phyloP scores from a whole-genome alignment of 2,797 vertebrate genomes.

The Sciurus vulgaris region DNA sequence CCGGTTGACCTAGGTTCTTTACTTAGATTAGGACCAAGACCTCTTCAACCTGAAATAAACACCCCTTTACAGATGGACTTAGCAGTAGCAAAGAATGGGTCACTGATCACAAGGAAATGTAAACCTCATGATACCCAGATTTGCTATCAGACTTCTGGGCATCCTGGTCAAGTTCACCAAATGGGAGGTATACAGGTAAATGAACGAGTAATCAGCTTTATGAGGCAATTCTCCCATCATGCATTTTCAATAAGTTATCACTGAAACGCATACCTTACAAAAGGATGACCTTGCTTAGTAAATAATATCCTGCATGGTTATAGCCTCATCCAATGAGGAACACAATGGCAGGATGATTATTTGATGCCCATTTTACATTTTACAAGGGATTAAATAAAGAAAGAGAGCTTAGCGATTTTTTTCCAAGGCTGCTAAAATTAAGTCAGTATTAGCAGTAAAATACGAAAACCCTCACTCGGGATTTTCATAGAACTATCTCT shows the following conservation, averaged over 20 bases:
- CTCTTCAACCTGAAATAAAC: constrained; percentile 37
- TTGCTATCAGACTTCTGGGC: background rate
- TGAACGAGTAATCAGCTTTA: constrained; percentile 39
- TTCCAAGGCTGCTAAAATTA: constrained; percentile 59
- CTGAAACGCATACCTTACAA: background rate
- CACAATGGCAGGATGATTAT: background rate
- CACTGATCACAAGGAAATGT: constrained; percentile 18
- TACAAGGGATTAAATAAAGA: constrained; percentile 58
- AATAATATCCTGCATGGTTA: background rate
- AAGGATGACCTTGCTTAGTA: constrained; percentile 17
- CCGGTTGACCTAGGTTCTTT: background rate
- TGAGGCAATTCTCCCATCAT: constrained; percentile 46
- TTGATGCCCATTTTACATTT: constrained; percentile 34
- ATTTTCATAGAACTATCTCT: constrained; percentile 64
- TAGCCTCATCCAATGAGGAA: background rate
- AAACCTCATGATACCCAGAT: background rate
- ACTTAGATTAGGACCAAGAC: constrained; percentile 29
- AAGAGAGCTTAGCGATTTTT: constrained; percentile 37
- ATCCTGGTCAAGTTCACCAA: constrained; percentile 29
- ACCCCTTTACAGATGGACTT: constrained; percentile 39
- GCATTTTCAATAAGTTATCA: constrained; percentile 45
- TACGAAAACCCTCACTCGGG: constrained; percentile 32
- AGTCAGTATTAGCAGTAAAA: constrained; percentile 51
- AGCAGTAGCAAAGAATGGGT: constrained; percentile 9
- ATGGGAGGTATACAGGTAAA: background rate